Percentiles rank a stretch among this genome's conserved stretches.
Conservation (phyloP, 23 tunicate genomes). For the Diplosoma virens region DNA sequence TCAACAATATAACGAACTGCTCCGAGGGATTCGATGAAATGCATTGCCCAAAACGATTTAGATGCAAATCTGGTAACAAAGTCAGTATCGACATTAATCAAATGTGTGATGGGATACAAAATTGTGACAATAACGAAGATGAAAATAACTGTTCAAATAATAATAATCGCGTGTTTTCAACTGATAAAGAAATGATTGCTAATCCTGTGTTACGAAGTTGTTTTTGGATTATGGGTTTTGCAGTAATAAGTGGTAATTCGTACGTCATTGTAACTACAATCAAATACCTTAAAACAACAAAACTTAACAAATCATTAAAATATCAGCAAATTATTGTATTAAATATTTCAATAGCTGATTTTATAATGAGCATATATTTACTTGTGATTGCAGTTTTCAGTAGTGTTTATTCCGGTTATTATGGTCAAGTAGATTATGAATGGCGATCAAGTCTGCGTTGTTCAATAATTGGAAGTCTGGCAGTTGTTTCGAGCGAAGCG, state of each 20-base stretch:
- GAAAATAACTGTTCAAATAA: conserved; percentile 46
- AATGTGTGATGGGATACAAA: conserved; percentile 39
- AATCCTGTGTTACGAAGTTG: conserved; percentile 5
- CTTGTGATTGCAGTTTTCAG: conserved; percentile 33
- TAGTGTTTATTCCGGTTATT: conserved; percentile 22
- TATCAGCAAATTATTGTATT: conserved; percentile 47
- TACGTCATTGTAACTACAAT: conserved; percentile 35
- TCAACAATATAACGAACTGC: background rate
- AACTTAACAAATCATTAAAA: background rate
- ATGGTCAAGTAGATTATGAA: conserved; percentile 35
- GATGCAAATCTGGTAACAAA: background rate
- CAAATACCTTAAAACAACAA: background rate
- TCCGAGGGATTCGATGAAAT: conserved; percentile 11
- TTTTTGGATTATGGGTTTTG: conserved; percentile 64
- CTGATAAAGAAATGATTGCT: conserved; percentile 47
- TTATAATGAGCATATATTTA: conserved; percentile 65
- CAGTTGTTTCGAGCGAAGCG: conserved; percentile 59
- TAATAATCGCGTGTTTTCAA: no score
- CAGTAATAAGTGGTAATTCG: conserved; percentile 42
- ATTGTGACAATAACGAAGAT: conserved; percentile 53
- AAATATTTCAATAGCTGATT: conserved; percentile 62
- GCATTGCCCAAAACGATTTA: background rate
- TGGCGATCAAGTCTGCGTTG: conserved; percentile 58
- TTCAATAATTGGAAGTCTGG: conserved; percentile 26
- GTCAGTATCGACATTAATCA: background rate